Percentiles rank a stretch among this genome's conserved stretches.
These are phyloP conservation scores for Calliphora vomitoria DNA, from an alignment of 2,888 invertebrate genomes.

Conservation along the genomic window DNA sequence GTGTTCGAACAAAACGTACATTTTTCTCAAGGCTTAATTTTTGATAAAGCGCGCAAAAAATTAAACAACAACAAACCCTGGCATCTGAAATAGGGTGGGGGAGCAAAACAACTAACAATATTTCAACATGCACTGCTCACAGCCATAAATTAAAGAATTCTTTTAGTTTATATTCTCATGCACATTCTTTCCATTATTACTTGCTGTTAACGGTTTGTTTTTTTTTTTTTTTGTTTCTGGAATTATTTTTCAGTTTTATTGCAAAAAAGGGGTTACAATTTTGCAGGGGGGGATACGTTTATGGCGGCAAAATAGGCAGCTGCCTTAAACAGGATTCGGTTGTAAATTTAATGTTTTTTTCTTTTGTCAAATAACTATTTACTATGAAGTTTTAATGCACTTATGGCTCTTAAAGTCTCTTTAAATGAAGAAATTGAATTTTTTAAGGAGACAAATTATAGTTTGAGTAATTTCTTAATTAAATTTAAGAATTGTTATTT, in stretches of 20 bases:
- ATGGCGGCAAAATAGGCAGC: too few species aligned
- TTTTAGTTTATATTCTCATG: not conserved
- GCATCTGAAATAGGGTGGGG: not conserved
- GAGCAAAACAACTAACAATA: not conserved
- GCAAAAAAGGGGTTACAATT: not conserved
- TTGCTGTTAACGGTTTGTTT: not conserved
- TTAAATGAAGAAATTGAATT: too few species aligned
- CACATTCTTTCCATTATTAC: slow-evolving; percentile 11
- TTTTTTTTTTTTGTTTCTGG: not conserved
- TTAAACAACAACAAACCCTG: not conserved
- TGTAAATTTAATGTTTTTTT: slow-evolving; percentile 6
- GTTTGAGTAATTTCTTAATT: too few species aligned
- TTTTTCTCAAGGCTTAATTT: slow-evolving; percentile 62
- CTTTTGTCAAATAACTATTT: not conserved
- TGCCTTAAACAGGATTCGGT: slow-evolving; percentile 4
- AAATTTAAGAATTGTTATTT: too few species aligned
- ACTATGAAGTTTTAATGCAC: not conserved
- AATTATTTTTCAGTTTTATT: not conserved
- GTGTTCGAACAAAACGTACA: slow-evolving; percentile 40
- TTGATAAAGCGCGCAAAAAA: slow-evolving; percentile 21
- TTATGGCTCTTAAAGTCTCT: too few species aligned
- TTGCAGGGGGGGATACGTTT: not conserved
- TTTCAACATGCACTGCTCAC: slow-evolving; percentile 37
- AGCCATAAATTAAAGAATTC: slow-evolving; percentile 60
- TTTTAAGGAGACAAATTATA: too few species aligned